Base-by-base conservation (phyloP, 2,888 invertebrate genomes). In the Pollenia griseotomentosa region DNA sequence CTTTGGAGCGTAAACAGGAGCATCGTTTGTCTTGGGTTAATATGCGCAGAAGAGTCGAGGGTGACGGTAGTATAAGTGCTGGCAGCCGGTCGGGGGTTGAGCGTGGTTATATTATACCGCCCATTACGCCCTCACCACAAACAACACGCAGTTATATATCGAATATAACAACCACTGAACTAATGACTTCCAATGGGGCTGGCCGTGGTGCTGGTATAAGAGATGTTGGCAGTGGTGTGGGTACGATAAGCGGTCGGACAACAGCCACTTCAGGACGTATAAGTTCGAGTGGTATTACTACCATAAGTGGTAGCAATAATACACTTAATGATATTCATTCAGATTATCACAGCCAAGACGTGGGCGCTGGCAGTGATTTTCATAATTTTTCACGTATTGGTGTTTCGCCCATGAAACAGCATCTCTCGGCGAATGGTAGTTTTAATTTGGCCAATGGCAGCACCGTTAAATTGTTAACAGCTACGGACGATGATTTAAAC, bases 371-470 rank as follows among this genome's bases (percentile, higher is more conserved):
- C 85, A 89, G 89, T 79, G 91, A 91, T 87, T 91, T 90, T 81
- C 91, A 90, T 83, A 90, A 90, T 88, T 87, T 87, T 57, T 89
- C 90, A 44, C 88, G 89, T 53, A 80, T 88, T 59, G 84, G 82
- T n/a, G 79, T 89, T 14, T 85, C 88, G 11, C 88, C 88, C n/a
- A 85, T 90, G 78, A 91, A 91, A 68, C 92, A 93, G 89, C 91
- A 92, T 89, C 90, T 91, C 73, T 93, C 93, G 51, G 90, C 88
- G 16, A 90, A 88, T 82, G 90, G 92, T 23, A 92, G 91, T 83
- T 90, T 92, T 88, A 92, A 92, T 88, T 89, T 93, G 46, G 92
- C 93, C 63, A 93, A 92, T 85, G 93, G 92, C 83, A 93, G 93
- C 82, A 93, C 93, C 55, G 91, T 91, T 14, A 93, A 93, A 87